Percentiles rank a stretch among this genome's conserved stretches.
Evolutionary conservation across 2,113 vertebrate genomes (phyloP).

Genomic region (Gavialis gangeticus): DNA sequence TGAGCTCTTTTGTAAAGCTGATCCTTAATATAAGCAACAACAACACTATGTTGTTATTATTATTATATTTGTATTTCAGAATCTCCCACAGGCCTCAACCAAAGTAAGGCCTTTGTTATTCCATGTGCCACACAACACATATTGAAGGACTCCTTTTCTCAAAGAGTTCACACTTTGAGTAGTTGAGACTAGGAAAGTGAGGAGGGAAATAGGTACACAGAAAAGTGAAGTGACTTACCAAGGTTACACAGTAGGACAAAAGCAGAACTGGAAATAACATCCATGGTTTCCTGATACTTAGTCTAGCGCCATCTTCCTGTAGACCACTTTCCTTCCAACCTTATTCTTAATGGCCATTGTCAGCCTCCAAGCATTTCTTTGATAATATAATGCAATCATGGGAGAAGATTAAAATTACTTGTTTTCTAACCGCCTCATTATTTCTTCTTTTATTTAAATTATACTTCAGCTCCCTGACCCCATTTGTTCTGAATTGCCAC

Average conservation of each 20-base stretch:
- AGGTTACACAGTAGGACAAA: neutral
- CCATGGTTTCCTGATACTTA: neutral
- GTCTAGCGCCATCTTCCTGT: neutral
- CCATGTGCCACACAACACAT: neutral
- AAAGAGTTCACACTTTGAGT: neutral
- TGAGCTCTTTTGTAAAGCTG: neutral
- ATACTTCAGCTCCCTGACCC: neutral
- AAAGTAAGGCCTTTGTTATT: neutral
- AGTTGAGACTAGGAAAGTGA: neutral
- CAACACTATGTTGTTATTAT: neutral
- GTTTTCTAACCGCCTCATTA: fast-evolving
- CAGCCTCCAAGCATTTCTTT: neutral
- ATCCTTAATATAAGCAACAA: neutral
- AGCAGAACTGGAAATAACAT: neutral
- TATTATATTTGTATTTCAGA: neutral
- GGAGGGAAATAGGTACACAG: neutral
- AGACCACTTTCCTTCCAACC: neutral
- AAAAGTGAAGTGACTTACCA: neutral
- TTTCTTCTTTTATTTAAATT: neutral
- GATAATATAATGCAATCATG: neutral
- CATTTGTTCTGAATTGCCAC: neutral
- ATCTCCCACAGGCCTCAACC: neutral
- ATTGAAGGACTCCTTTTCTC: fast-evolving
- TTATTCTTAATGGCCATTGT: neutral
- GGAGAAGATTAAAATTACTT: neutral